phyloP scores from a whole-genome alignment of 37 sponge, comb jelly and placozoan species.

The Theonella swinhoei region DNA sequence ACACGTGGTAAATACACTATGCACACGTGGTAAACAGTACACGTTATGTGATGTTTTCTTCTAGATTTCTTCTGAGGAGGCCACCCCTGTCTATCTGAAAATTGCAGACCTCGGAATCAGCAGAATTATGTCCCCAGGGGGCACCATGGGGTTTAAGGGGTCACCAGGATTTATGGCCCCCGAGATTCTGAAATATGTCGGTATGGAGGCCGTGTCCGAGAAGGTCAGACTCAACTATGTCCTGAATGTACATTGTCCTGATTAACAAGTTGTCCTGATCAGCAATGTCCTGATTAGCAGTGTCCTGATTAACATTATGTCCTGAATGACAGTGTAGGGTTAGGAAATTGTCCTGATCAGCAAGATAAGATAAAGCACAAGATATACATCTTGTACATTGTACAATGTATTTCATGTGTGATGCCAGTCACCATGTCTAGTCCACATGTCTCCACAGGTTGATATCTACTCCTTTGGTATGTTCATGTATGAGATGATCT shows the following conservation, averaged over 20 bases:
- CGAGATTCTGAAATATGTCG: conserved; percentile 85
- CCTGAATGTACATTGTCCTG: neutral
- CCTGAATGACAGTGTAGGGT: no score
- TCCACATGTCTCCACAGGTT: conserved; percentile 33
- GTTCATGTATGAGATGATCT: conserved; percentile 86
- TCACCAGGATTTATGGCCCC: conserved; percentile 95
- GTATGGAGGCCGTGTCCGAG: conserved; percentile 79
- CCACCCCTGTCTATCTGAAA: conserved; percentile 53
- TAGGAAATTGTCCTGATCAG: neutral
- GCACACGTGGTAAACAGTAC: neutral
- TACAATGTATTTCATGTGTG: neutral
- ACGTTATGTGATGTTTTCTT: neutral
- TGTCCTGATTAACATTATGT: neutral
- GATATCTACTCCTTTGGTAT: conserved; percentile 90
- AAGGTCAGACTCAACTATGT: conserved; percentile 41
- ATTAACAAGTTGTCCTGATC: neutral
- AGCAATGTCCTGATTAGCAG: neutral
- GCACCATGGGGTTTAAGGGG: conserved; percentile 80
- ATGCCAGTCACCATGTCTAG: no score
- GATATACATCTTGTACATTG: neutral
- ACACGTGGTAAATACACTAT: no score
- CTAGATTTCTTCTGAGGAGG: neutral
- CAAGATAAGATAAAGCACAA: neutral
- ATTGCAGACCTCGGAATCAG: conserved; percentile 95
- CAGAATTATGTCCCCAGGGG: conserved; percentile 54